phyloP scores from a whole-genome alignment of 2,797 vertebrate species.

The Cetoscarus ocellatus region DNA sequence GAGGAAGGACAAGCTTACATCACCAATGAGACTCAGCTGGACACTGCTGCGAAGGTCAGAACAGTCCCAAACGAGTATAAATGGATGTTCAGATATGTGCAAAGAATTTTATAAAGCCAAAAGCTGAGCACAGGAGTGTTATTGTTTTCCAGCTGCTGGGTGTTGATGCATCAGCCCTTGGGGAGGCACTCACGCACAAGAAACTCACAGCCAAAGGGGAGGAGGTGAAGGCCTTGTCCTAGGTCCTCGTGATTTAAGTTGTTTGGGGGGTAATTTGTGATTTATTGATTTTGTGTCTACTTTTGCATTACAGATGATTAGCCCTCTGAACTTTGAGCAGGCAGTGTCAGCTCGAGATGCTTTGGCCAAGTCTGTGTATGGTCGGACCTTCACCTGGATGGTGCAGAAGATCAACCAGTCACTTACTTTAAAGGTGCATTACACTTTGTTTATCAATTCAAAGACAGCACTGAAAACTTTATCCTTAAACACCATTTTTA shows the following conservation, averaged over 20 bases:
- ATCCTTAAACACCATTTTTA: background rate
- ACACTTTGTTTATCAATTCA: slow-evolving; percentile 1
- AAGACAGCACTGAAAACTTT: background rate
- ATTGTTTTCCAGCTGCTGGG: slow-evolving; percentile 89
- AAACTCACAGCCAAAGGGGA: slow-evolving; percentile 98
- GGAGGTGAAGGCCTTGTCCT: slow-evolving; percentile 85
- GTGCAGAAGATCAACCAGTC: slow-evolving; percentile 96
- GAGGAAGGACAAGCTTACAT: slow-evolving; percentile 92
- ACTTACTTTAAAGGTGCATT: slow-evolving; percentile 89
- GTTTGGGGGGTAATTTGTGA: background rate
- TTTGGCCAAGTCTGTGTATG: slow-evolving; percentile 93
- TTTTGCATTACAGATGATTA: slow-evolving; percentile 88
- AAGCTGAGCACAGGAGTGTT: slow-evolving; percentile 59
- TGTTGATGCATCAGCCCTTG: slow-evolving; percentile 87
- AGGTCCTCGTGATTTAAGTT: background rate
- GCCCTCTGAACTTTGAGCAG: slow-evolving; percentile 94
- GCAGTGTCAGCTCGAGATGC: slow-evolving; percentile 93
- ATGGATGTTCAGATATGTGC: slow-evolving; percentile 38
- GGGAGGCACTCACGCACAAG: slow-evolving; percentile 93
- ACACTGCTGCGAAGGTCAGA: slow-evolving; percentile 91
- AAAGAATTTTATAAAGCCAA: slow-evolving; percentile 12
- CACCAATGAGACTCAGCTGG: slow-evolving; percentile 91
- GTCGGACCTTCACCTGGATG: slow-evolving; percentile 96
- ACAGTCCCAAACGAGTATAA: slow-evolving; percentile 23
- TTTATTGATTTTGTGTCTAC: background rate